Base-by-base conservation (phyloP, 2,888 invertebrate genomes). In the Branchellion lobata region DNA sequence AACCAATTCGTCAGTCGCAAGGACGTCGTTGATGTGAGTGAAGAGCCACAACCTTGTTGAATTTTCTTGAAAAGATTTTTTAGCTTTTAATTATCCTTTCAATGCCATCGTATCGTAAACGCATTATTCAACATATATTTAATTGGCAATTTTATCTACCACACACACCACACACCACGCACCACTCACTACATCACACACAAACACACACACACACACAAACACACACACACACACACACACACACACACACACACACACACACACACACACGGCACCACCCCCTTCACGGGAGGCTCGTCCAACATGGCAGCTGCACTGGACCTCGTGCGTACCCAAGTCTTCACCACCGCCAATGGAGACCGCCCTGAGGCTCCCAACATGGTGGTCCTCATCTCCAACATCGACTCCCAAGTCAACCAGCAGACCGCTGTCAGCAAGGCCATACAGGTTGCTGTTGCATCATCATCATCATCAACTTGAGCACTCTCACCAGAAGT, bases 341-440 rank as follows among this genome's bases (percentile, higher is more conserved):
- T 77, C 61, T 77, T 61, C 34, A 29, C 47, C 11, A 1, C 61
- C 3, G 81, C 69, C 18, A 84, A 84, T 78, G 86, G 86, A 2
- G 85, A 86, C 80, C 81, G 86, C 36, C 83, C 84, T 57, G 82
- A 83, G 34, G 85, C 83, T 3, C 81, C 82, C 8, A 86, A 86
- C 77, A 81, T 85, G 53, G 83, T 83, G 31, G 84, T 86, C 51
- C 82, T 86, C 34, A 81, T 86, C 5, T 83, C 85, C 68, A 85
- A 85, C 80, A 85, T 86, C 40, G 82, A 85, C 31, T 86, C 86
- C 2, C 84, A 84, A 78, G 83, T 85, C 47, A 83, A 85, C 36
- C 75, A 82, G 47, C 81, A 84, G 34, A 1, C 24, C n/a, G 85
- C 85, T 1, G 76, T 85, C 18, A 84, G 85, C 0, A 85, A 86